Conservation (phyloP, 2,797 vertebrate species). For the Agapornis canus region DNA sequence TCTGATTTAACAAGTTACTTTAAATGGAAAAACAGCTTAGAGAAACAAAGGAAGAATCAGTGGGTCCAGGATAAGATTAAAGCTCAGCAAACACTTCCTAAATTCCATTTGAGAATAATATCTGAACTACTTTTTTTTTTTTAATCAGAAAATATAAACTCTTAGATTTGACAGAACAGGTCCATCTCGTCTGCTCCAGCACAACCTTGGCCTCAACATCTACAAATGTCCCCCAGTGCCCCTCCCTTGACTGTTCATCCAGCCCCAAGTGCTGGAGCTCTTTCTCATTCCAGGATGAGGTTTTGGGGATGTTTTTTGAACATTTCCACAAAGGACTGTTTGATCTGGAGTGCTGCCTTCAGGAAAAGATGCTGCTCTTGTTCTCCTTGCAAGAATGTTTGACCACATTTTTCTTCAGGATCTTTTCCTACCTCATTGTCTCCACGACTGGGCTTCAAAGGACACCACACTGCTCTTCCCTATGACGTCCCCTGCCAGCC, state of each 20-base stretch:
- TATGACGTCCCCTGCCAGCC: neutral
- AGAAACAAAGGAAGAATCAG: neutral
- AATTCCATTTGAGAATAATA: neutral
- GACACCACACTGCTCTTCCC: neutral
- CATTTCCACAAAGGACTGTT: constrained; percentile 48
- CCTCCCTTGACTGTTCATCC: constrained; percentile 21
- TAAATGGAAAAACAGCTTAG: neutral
- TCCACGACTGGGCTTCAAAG: constrained; percentile 33
- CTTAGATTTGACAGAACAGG: constrained; percentile 3
- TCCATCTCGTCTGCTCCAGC: neutral
- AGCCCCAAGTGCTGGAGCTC: constrained; percentile 40
- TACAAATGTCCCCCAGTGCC: neutral
- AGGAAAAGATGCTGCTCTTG: constrained; percentile 1
- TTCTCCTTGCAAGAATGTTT: constrained; percentile 24
- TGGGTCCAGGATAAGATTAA: neutral
- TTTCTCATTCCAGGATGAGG: constrained; percentile 41
- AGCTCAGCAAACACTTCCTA: neutral
- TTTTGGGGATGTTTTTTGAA: neutral
- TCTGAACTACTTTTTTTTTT: neutral
- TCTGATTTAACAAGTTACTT: neutral
- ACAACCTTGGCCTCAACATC: neutral
- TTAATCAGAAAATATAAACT: neutral
- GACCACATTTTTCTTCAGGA: constrained; percentile 52
- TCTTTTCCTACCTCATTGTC: constrained; percentile 26
- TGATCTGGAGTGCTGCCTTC: constrained; percentile 51